Base-by-base conservation (phyloP, 1,140 invertebrate species). In the Drosophila carrolli region DNA sequence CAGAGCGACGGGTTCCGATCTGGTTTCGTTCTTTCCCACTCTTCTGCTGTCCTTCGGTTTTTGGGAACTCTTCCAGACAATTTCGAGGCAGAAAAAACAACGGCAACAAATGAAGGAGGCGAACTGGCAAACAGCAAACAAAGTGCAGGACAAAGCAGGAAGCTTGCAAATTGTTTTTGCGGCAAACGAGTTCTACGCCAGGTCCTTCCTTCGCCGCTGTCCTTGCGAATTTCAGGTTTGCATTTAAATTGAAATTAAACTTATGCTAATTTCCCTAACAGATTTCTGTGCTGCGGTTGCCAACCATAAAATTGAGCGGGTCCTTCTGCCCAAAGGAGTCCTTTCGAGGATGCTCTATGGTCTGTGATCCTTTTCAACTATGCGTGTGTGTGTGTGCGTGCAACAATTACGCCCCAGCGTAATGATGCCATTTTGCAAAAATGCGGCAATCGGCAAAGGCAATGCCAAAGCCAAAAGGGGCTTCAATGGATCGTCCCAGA, bases 321-420 rank as follows among this genome's bases (percentile, higher is more conserved):
- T 70, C 43, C 35, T 58, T 41, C 53, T 35, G 5, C 32, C 29
- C 59, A 63, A 70, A 70, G 74, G 51, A 81, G 51, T 48, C 46
- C 13, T 11, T 41, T 7, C 7, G 14, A 23, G 53, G 37, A 38
- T 9, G 10, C 48, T 29, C 66, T 47, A 13, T 47, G 35, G 44
- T 48, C 13, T 11, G 13, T 4, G 46, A 46, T 67, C 63, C 44
- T 48, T 3, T 35, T 19, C 16, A 19, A 9, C 16, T 41, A 0
- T 48, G 38, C 9, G 10, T 47, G 50, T 55, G 58, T 68, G n/a
- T 65, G 48, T 68, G n/a, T 65, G 48, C 53, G 61, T 76, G 82
- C 68, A 83, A 86, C 83, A 88, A 86, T 86, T 88, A 88, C 83
- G 84, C 83, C 83, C 83, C 84, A 89, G 71, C 84, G 80, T 89